Base-by-base conservation (phyloP, 2,113 vertebrate genomes). In the Psilopsiagon aymara region DNA sequence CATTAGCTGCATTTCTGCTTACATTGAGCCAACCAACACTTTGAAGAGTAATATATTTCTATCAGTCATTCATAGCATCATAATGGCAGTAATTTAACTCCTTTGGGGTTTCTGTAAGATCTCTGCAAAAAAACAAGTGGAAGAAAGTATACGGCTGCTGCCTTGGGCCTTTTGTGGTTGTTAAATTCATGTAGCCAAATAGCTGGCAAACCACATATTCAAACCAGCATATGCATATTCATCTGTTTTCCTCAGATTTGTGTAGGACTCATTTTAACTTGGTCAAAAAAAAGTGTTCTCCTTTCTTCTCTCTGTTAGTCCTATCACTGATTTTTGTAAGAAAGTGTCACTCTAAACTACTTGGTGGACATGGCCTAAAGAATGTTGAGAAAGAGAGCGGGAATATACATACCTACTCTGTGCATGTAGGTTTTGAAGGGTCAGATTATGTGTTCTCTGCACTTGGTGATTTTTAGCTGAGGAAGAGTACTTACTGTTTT, bases 171-270 rank as follows among this genome's bases (percentile, higher is more conserved):
- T 85, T 89, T 94, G 89, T 81, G 93, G 93, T 78, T 73, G 93
- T 95, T 94, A 92, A 94, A 91, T 82, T 62, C 17, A 37, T 82
- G 87, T 76, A 94, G 93, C 87, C 82, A 95, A 95, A 89, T 57
- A 96, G 93, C 93, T 92, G 81, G 89, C 89, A 95, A 94, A 85
- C 89, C 86, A 87, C 80, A 92, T 67, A 88, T 63, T 86, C 91
- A 89, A 95, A 84, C 43, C 44, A 60, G 57, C 13, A 52, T 13
- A 85, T 87, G 63, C 44, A 91, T 94, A 94, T 96, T 95, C 52
- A 95, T 87, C n/a, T 9, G 3, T 62, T 82, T 71, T 52, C 91
- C 27, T 82, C 66, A 68, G 46, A 28, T 82, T 94, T 85, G 82
- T 0, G 3, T 82, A 68, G 82, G 83, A 78, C 55, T 86, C 43